These are phyloP conservation scores for Zaprionus capensis DNA, from an alignment of 1,140 invertebrate species.

Conservation along the genomic window DNA sequence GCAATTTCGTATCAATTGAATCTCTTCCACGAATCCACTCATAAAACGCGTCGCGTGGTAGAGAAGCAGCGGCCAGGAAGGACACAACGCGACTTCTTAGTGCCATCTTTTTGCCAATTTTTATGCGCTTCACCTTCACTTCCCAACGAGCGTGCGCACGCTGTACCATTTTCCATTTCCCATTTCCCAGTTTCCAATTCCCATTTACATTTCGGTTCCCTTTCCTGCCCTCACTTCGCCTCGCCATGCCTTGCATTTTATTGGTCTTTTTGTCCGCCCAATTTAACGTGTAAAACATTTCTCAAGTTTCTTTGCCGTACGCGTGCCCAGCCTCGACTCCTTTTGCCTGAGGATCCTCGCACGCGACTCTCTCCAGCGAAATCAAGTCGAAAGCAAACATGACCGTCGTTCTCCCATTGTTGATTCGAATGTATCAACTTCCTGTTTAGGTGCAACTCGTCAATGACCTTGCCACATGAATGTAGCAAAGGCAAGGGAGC, in stretches of 20 bases:
- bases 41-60: slow-evolving; percentile 76
- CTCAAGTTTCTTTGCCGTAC: slow-evolving; percentile 33
- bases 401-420: slow-evolving; percentile 37
- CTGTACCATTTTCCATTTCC: slow-evolving; percentile 5
- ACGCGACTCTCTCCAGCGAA: slow-evolving; percentile 37
- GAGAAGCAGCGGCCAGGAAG: neutral
- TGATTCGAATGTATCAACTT: slow-evolving; percentile 49
- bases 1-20: slow-evolving; percentile 81
- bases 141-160: slow-evolving; percentile 2
- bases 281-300: slow-evolving; percentile 78
- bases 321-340: slow-evolving; percentile 48
- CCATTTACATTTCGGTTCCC: slow-evolving; percentile 20
- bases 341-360: neutral
- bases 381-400: slow-evolving; percentile 67
- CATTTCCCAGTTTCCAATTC: slow-evolving; percentile 5
- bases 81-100: slow-evolving; percentile 26
- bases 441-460: slow-evolving; percentile 1
- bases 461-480: slow-evolving; percentile 5
- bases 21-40: slow-evolving; percentile 69
- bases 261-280: slow-evolving; percentile 71
- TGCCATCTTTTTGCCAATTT: slow-evolving; percentile 67
- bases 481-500: neutral
- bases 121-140: slow-evolving; percentile 72
- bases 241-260: slow-evolving; percentile 36
- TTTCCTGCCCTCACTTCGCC: neutral